Base-by-base conservation (phyloP, 1,140 invertebrate genomes). In the Drosophila virilis region DNA sequence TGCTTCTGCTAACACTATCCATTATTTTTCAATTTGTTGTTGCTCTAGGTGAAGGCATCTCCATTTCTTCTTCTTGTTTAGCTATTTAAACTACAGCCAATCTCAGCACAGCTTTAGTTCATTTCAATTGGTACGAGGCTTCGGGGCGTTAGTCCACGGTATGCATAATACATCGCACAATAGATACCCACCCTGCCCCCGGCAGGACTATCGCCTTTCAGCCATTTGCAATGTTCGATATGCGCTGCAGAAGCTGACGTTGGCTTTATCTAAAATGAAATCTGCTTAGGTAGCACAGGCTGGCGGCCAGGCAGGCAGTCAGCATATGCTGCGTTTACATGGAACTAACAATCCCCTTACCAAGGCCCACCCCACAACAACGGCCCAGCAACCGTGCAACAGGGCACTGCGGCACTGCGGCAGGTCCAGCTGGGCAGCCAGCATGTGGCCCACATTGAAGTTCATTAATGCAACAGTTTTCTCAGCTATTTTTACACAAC, bases 211-310 rank as follows among this genome's bases (percentile, higher is more conserved):
- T 37, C 66, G 67, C 46, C 61, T 82, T 68, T 76, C 76, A 72
- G 71, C 42, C 71, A 75, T 69, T 81, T 78, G 74, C 68, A 74
- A 55, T 65, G 66, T 66, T 75, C 76, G 61, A 55, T 80, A 51
- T 84, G 61, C 54, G 60, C 51, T 78, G 61, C 64, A 78, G 73
- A 83, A 83, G 72, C 72, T 88, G 71, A 77, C 73, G 77, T 88
- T 70, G 58, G 73, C 79, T 76, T 72, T 86, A 86, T 86, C 83
- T 86, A 88, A 86, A 86, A 86, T 86, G 76, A 79, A 83, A 86
- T 86, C 83, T 82, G 79, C 83, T 83, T 69, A 88, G 82, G 68
- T 88, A 69, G 77, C 82, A 79, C 28, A 51, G 38, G 12, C 15
- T 55, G 33, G 17, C n/a, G 40, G 17, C 10, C 32, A 54, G 22